Evolutionary conservation across 2,113 vertebrate species (phyloP).

Genomic region (Propithecus coquereli): DNA sequence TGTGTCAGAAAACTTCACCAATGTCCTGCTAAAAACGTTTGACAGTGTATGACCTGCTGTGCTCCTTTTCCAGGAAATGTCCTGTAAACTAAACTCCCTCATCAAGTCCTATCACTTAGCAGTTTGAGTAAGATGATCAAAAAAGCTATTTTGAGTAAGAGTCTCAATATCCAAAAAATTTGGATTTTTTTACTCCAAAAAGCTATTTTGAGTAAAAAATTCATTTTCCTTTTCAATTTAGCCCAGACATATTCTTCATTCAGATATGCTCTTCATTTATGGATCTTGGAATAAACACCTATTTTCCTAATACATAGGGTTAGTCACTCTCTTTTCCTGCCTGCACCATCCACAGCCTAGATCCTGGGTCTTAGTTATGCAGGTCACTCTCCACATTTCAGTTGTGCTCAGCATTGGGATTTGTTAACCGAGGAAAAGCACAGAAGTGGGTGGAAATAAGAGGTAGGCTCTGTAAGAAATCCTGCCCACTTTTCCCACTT

Average conservation of each 20-base stretch:
- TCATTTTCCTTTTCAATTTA: conserved; percentile 18
- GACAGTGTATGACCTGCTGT: neutral
- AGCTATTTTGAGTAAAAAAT: neutral
- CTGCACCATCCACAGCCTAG: neutral
- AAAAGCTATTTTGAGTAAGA: conserved; percentile 19
- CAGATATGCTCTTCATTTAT: neutral
- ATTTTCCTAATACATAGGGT: neutral
- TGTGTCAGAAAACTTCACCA: neutral
- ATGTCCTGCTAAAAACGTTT: neutral
- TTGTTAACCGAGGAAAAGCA: neutral
- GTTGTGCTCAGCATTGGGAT: neutral
- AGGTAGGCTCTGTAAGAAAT: neutral
- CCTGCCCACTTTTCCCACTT: neutral
- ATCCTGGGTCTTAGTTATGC: neutral
- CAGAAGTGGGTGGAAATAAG: neutral
- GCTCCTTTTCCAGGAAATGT: conserved; percentile 29
- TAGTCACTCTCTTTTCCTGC: neutral
- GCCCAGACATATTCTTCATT: neutral
- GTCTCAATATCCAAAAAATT: too few relatives aligned
- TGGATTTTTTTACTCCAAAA: neutral
- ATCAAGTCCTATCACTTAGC: neutral
- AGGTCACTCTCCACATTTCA: neutral
- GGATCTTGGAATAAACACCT: neutral
- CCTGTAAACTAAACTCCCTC: neutral
- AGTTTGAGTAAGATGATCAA: neutral